Base-by-base conservation (phyloP, 2,797 vertebrate species). In the Oophaga sylvatica region DNA sequence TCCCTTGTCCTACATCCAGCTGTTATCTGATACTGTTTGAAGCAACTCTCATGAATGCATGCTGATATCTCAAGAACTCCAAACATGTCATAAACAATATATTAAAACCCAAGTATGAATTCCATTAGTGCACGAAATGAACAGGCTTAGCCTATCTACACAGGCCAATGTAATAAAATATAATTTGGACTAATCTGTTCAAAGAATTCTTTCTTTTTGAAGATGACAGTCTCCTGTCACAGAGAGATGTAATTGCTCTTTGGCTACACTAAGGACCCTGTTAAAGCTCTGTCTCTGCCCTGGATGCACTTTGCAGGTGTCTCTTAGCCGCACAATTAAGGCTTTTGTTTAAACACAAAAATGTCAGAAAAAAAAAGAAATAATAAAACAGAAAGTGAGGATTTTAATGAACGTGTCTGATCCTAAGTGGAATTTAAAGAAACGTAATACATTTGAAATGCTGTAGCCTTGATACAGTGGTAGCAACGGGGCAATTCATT, bases 141-240 rank as follows among this genome's bases (percentile, higher is more conserved):
- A 97, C 95, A 96, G 96, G 95, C 96, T 96, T 94, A 95, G 96
- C 96, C 96, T 87, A 91, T 95, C 95, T 94, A 92, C 93, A 93
- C 93, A 93, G 94, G 94, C 94, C 94, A 91, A 90, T 94, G 96
- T 99, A 98, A 99, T 98, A 97, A 98, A 98, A 97, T 94, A 96
- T 97, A 97, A 99, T 99, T 99, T 95, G 94, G 94, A 94, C 96
- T 99, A 99, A 99, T 99, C 97, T 98, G 96, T 95, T 94, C 89
- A 88, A 97, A 97, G 97, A 98, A 99, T 98, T 97, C 95, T 91
- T 93, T 60, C 83, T 92, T 95, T 98, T 99, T 98, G 97, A 98
- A 97, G 97, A 96, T 95, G 96, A 97, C 96, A 95, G 95, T 96
- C 95, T 94, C 95, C 95, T 94, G 95, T 97, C 96, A 96, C 94